Conservation (phyloP, 2,888 invertebrate genomes). For the Eilema caniola region DNA sequence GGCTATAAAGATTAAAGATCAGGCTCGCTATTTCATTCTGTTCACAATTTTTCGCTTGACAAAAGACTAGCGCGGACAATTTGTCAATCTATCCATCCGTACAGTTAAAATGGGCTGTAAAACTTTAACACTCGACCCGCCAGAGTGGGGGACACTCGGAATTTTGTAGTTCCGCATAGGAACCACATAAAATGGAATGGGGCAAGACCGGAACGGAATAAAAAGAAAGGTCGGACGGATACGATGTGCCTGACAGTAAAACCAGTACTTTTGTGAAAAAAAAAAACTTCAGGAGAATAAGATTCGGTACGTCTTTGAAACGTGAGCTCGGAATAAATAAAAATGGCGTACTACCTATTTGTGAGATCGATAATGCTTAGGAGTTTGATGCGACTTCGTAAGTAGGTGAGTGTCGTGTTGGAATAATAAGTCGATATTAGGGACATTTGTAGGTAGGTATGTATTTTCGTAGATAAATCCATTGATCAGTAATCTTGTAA, state of each 20-base stretch:
- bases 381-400: slow-evolving; percentile 5
- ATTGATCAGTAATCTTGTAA: neutral
- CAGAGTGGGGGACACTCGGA: slow-evolving; percentile 49
- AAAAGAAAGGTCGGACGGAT: slow-evolving; percentile 64
- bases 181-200: slow-evolving; percentile 70
- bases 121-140: slow-evolving; percentile 71
- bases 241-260: slow-evolving; percentile 59
- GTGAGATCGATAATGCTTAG: slow-evolving; percentile 29
- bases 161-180: slow-evolving; percentile 59
- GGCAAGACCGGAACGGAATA: slow-evolving; percentile 65
- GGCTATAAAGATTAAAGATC: slow-evolving; percentile 45
- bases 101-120: slow-evolving; percentile 71
- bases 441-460: too few species aligned
- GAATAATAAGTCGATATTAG: slow-evolving; percentile 18
- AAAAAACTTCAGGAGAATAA: slow-evolving; percentile 40
- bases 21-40: slow-evolving; percentile 40
- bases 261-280: slow-evolving; percentile 44
- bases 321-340: slow-evolving; percentile 41
- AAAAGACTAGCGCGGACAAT: slow-evolving; percentile 60
- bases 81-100: slow-evolving; percentile 69
- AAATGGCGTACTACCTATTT: slow-evolving; percentile 27
- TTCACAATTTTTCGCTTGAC: slow-evolving; percentile 55
- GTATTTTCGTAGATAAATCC: neutral
- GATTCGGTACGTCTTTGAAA: slow-evolving; percentile 42
- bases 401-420: slow-evolving; percentile 12